A percentile compares a stretch with the other conserved stretches of the same genome.
Conservation (phyloP, 1,140 invertebrate species). For the Wiebesia pumilae region DNA sequence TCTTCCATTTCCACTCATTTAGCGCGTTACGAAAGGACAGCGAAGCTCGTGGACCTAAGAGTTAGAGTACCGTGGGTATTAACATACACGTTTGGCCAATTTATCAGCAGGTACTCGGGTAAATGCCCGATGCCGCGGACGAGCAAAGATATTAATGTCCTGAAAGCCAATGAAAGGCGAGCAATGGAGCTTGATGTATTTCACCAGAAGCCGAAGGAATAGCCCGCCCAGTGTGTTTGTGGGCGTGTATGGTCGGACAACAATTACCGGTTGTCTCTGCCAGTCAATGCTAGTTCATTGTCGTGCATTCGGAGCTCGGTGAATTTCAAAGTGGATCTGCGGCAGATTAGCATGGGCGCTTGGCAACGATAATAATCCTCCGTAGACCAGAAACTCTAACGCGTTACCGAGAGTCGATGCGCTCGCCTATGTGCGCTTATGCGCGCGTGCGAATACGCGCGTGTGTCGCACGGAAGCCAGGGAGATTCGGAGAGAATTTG, state of each 20-base stretch:
- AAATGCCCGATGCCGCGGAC: neutral
- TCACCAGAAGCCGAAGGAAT: conserved; percentile 31
- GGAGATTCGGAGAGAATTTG: too few relatives aligned
- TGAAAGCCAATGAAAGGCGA: neutral
- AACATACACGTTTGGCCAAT: neutral
- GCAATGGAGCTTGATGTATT: neutral
- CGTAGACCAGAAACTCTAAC: conserved; percentile 1
- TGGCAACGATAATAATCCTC: conserved; percentile 54
- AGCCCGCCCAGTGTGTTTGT: neutral
- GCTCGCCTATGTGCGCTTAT: neutral
- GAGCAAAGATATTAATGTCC: neutral
- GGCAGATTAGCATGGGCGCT: conserved; percentile 52
- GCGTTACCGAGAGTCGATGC: neutral
- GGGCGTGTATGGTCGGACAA: neutral
- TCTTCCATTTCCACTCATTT: too few relatives aligned
- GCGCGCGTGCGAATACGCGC: too few relatives aligned
- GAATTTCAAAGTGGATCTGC: conserved; percentile 42
- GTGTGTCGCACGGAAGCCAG: too few relatives aligned
- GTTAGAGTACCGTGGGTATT: too few relatives aligned
- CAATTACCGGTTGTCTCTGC: conserved; percentile 29
- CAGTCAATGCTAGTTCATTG: conserved; percentile 3
- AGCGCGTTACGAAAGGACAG: too few relatives aligned
- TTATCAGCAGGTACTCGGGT: neutral
- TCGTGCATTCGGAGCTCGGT: neutral
- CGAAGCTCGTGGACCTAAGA: too few relatives aligned